A percentile compares a stretch with the other conserved stretches of the same genome.
Conservation (phyloP, 2,888 invertebrate species). For the Netelia melanura region DNA sequence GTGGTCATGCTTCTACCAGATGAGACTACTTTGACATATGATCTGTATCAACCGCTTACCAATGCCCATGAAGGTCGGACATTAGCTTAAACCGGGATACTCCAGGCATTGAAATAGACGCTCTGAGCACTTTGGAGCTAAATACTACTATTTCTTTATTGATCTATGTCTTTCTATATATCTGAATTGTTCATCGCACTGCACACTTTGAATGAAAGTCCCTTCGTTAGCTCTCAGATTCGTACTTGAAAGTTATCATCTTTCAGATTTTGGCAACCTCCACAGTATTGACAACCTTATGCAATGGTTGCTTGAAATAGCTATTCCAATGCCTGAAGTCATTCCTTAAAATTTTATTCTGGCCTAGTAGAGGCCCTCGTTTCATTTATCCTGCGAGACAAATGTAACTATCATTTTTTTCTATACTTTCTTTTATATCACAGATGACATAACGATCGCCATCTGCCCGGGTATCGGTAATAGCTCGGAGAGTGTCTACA, state of each 20-base stretch:
- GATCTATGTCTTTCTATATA: background rate
- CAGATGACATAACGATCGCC: constrained; percentile 95
- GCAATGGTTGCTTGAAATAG: background rate
- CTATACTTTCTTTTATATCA: constrained; percentile 62
- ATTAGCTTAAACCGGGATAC: background rate
- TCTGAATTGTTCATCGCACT: no score
- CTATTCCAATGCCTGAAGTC: background rate
- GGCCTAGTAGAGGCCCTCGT: background rate
- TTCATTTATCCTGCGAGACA: no score
- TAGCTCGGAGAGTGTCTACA: constrained; percentile 97
- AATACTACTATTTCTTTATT: background rate
- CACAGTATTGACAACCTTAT: background rate
- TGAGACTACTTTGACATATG: constrained; percentile 96
- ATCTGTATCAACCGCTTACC: constrained; percentile 93
- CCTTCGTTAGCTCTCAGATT: no score
- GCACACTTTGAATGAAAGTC: no score
- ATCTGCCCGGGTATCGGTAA: constrained; percentile 97
- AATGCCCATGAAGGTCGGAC: constrained; percentile 89
- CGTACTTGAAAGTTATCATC: no score
- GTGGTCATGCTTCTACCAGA: constrained; percentile 91
- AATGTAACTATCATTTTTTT: no score
- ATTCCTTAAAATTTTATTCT: background rate
- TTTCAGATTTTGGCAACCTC: background rate
- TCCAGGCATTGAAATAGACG: background rate
- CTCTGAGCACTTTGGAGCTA: background rate